Base-by-base conservation (phyloP, 2,797 vertebrate species). In the Mus caroli region DNA sequence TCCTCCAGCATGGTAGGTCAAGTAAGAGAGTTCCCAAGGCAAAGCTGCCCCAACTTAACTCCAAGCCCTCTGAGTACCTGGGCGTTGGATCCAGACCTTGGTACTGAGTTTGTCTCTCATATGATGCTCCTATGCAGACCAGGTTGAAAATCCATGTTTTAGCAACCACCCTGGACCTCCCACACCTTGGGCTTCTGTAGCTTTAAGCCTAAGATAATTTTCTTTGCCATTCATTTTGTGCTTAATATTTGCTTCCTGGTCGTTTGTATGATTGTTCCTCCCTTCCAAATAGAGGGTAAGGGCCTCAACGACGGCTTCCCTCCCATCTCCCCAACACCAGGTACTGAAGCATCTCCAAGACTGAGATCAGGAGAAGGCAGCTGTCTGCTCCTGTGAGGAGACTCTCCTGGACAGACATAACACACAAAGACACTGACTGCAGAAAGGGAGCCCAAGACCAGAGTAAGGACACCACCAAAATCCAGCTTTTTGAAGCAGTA, bases 111-210 rank as follows among this genome's bases (percentile, higher is more conserved):
- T 15, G 10, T n/a, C 11, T 50, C n/a, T 78, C 54, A 3, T 15
- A 54, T 6, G 31, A 58, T 0, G 6, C 19, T 24, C 11, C 22
- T 11, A 0, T 26, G 11, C 4, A 31, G 60, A 28, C 4, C 0
- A 46, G 22, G 37, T 17, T 43, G 50, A 78, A 37, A 20, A 58
- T 22, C 24, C 28, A 40, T 6, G 9, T 43, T 83, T 69, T 13
- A 52, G 75, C 79, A 88, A 62, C n/a, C 3, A 14, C 9, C 3
- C 28, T 37, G 62, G 5, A 43, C 12, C 31, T 60, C 37, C 19
- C 13, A 26, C 71, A 17, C 34, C 79, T 9, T 43, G 6, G 54
- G 28, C 15, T 73, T 90, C 75, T 80, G 28, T 20, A 91, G 37
- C 9, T 6, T 34, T 17, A 12, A 37, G 13, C 52, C 56, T 75